Base-by-base conservation (phyloP, 2,113 vertebrate species). In the Hystrix cristata region DNA sequence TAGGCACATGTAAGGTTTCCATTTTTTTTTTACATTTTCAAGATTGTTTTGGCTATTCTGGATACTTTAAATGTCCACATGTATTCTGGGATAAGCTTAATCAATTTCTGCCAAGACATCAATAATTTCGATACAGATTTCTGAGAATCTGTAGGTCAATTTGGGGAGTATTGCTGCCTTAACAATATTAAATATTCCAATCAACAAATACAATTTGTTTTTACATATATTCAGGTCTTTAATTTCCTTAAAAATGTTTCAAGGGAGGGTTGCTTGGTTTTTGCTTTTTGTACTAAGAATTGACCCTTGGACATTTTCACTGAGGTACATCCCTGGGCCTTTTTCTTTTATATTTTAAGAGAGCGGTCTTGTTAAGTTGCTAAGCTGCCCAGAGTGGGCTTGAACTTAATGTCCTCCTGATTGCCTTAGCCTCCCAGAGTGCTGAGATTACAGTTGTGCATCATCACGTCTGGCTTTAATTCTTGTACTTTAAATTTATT, bases 21-120 rank as follows among this genome's bases (percentile, higher is more conserved):
- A 53, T 29, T 15, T 83, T 94, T 76, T 53, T 87, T 87, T 59
- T 64, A 60, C 34, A 83, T 76, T 85, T 78, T 90, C 60, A 95
- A 48, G 38, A 85, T 85, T 48, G 25, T 67, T 95, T 90, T 94
- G 48, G 15, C n/a, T 48, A 57, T 65, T 94, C 34, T 83, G 34
- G 67, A 21, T 90, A 74, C n/a, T 51, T 94, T 89, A 59, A 51
- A 83, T 65, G 67, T 46, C n/a, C 48, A 64, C 57, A 71, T 64
- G 19, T 55, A 90, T 82, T 83, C 82, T 65, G 57, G 46, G 29
- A 90, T 72, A 71, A 76, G 6, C 43, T 25, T 51, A 48, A 48
- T 65, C 57, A 94, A n/a, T 67, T 51, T 67, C 29, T 67, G 29
- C 62, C 62, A 46, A 8, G 62, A 85, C 51, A 31, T 13, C 29